Conservation (phyloP, 2,797 vertebrate species). For the Argyrosomus regius region DNA sequence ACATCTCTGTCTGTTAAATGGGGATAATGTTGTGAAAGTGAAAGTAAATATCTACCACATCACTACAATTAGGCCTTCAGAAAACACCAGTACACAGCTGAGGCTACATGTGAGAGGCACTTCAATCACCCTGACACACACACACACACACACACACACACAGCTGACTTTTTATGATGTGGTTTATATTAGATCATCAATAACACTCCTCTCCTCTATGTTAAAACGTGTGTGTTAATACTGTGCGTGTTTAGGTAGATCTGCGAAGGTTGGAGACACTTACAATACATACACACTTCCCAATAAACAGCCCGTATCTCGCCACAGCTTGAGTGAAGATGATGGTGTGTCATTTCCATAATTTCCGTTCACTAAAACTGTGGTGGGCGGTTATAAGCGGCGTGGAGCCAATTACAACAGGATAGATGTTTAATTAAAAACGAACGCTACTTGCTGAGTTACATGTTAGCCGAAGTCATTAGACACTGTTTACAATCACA, state of each 20-base stretch:
- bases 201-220: background rate
- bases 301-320: background rate
- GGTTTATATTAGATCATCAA: accelerated
- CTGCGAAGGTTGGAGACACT: background rate
- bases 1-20: background rate
- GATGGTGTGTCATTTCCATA: background rate
- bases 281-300: background rate
- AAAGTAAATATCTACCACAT: conserved; percentile 35
- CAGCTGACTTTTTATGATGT: background rate
- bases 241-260: background rate
- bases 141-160: background rate
- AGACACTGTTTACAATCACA: accelerated
- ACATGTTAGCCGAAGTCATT: conserved; percentile 8
- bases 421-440: background rate
- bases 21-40: conserved; percentile 46
- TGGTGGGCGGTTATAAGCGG: conserved; percentile 35
- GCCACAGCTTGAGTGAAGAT: background rate
- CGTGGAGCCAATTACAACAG: background rate
- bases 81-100: conserved; percentile 20
- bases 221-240: background rate
- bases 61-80: background rate
- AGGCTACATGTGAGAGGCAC: conserved; percentile 3
- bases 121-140: background rate
- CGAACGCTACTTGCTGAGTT: accelerated
- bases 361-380: conserved; percentile 11